Conservation (phyloP, 2,113 vertebrate species). For the Psilopogon haemacephalus region DNA sequence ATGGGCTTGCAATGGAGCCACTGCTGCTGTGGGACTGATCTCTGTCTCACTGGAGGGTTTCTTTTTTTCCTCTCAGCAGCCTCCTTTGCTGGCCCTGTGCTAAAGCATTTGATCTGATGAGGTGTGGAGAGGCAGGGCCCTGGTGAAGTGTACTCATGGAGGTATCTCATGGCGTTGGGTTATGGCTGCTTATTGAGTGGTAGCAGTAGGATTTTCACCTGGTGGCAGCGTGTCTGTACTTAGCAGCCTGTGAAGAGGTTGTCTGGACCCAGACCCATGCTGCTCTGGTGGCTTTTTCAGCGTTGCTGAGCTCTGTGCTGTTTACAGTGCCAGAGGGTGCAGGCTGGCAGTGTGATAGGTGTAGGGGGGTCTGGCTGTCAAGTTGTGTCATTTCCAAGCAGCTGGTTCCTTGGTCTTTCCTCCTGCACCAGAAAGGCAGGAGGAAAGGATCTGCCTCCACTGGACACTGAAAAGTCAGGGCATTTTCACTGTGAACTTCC, state of each 20-base stretch:
- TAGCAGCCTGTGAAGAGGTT: not conserved
- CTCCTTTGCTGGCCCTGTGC: not conserved
- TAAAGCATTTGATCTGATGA: not conserved
- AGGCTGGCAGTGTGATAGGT: not conserved
- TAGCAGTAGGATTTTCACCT: not conserved
- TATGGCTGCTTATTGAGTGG: not conserved
- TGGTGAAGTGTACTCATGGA: not conserved
- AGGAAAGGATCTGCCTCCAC: not conserved
- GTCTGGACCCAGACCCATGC: not conserved
- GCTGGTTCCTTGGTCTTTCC: not conserved
- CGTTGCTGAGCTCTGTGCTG: not conserved
- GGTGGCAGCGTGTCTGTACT: not conserved
- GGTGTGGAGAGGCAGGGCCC: not conserved
- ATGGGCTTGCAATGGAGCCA: not conserved
- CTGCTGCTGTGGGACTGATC: not conserved
- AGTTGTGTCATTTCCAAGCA: accelerated
- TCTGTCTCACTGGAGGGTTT: not conserved
- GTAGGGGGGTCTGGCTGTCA: not conserved
- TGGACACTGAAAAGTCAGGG: not conserved
- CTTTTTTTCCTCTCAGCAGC: not conserved
- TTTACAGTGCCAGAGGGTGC: not conserved
- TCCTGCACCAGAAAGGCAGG: not conserved
- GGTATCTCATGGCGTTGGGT: not conserved
- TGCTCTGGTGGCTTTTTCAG: not conserved
- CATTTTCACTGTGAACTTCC: not conserved